Percentiles rank a stretch among this genome's conserved stretches.
Conservation (phyloP, 1,140 invertebrate genomes). For the Drosophila prosaltans region DNA sequence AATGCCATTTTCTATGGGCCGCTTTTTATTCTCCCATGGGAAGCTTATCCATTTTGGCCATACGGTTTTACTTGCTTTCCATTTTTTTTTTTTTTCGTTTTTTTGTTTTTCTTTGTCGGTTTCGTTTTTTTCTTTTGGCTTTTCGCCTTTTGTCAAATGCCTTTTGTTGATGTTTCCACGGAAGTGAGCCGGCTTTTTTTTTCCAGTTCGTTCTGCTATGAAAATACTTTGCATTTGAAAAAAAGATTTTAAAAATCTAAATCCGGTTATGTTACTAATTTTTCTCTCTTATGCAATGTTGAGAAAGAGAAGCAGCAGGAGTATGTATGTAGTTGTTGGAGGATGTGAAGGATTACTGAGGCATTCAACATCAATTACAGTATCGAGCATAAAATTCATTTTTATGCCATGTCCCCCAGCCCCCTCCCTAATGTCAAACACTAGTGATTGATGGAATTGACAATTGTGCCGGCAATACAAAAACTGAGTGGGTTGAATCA, state of each 20-base stretch:
- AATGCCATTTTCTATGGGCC: constrained; percentile 68
- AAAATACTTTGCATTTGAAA: constrained; percentile 72
- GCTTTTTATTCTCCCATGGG: constrained; percentile 33
- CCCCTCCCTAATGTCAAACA: constrained; percentile 62
- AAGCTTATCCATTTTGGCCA: constrained; percentile 79
- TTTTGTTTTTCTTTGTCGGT: constrained; percentile 53
- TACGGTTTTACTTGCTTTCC: constrained; percentile 57
- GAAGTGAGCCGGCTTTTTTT: constrained; percentile 48
- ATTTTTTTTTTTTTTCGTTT: constrained; percentile 25
- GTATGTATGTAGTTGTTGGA: background rate
- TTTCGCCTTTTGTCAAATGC: constrained; percentile 60
- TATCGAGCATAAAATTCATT: constrained; percentile 38
- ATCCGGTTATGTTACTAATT: constrained; percentile 78
- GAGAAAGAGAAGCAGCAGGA: background rate
- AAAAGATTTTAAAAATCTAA: constrained; percentile 29
- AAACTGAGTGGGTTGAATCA: constrained; percentile 27
- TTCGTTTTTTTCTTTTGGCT: constrained; percentile 51
- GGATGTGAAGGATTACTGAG: constrained; percentile 10
- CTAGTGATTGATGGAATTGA: constrained; percentile 71
- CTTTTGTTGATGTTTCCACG: constrained; percentile 48
- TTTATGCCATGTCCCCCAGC: constrained; percentile 36
- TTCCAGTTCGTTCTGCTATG: constrained; percentile 25
- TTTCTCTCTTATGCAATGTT: constrained; percentile 21
- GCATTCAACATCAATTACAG: constrained; percentile 60
- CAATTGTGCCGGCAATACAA: constrained; percentile 59